Base-by-base conservation (phyloP, 2,113 vertebrate genomes). In the Menura novaehollandiae region DNA sequence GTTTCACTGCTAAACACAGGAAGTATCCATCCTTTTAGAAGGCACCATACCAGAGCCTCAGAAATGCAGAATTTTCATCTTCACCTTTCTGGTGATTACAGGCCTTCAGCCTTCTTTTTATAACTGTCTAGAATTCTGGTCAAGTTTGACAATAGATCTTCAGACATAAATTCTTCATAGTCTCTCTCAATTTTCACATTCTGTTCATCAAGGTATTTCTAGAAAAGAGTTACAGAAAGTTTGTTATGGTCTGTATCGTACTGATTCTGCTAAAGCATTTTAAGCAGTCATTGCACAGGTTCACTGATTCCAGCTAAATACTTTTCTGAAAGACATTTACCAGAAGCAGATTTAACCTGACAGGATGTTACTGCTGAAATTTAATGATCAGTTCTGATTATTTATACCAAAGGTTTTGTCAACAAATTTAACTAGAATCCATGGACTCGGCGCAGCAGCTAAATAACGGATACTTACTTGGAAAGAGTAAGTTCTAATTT, bases 131-230 rank as follows among this genome's bases (percentile, higher is more conserved):
- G 67, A 74, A 97, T 95, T 71, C 91, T 39, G 20, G 59, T 93
- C 84, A 98, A 94, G 60, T 74, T 39, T 90, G 88, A 96, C 93
- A 98, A 17, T 17, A 97, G 89, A 64, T 98, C 97, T 91, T 98
- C 97, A 76, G 96, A 91, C 68, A 84, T 77, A n/a, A 96, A 96
- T 87, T 98, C 97, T 94, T 98, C 95, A 63, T 94, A 97, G 1
- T 98, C 95, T 87, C 56, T 96, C 64, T 97, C 93, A 67, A 85
- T 94, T 94, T 97, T 98, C 12, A 15, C 33, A 49, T 97, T 97
- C 87, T 98, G 98, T 58, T 98, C 98, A 46, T 97, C 95, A 49
- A 98, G 96, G 20, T 98, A 97, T 96, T 98, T 98, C 98, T 98
- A 93, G 89, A 94, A 80, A 37, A 96, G 85, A 95, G 39, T 71